A percentile compares a stretch with the other conserved stretches of the same genome.
Conservation (phyloP, 1,140 invertebrate genomes). For the Pararge aegeria region DNA sequence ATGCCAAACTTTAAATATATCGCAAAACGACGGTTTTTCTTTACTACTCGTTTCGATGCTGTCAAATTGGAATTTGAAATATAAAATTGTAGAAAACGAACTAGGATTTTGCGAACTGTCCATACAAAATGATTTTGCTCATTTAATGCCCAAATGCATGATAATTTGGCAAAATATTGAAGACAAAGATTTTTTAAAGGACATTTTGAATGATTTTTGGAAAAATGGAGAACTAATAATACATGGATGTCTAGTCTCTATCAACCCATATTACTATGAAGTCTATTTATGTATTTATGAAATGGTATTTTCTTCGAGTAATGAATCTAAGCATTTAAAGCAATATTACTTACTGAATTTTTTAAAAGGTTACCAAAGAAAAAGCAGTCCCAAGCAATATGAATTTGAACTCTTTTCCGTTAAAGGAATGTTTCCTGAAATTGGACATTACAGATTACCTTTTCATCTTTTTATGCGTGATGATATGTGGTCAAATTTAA, state of each 20-base stretch:
- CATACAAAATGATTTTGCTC: slow-evolving; percentile 48
- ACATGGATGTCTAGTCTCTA: slow-evolving; percentile 63
- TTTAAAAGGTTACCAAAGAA: slow-evolving; percentile 70
- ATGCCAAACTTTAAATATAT: slow-evolving; percentile 63
- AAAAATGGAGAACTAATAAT: slow-evolving; percentile 75
- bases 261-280: slow-evolving; percentile 78
- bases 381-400: slow-evolving; percentile 68
- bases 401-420: slow-evolving; percentile 76
- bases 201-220: slow-evolving; percentile 71
- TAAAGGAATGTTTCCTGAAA: slow-evolving; percentile 76
- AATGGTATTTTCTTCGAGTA: slow-evolving; percentile 48
- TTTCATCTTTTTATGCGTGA: slow-evolving; percentile 74
- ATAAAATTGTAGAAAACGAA: slow-evolving; percentile 56
- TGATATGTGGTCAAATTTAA: slow-evolving; percentile 76
- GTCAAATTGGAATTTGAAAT: slow-evolving; percentile 68
- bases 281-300: slow-evolving; percentile 70
- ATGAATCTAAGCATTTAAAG: slow-evolving; percentile 52
- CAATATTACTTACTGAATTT: slow-evolving; percentile 72
- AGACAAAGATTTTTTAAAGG: slow-evolving; percentile 60
- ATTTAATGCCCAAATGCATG: slow-evolving; percentile 54
- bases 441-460: slow-evolving; percentile 71
- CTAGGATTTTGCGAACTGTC: slow-evolving; percentile 50
- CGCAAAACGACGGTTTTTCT: slow-evolving; percentile 66
- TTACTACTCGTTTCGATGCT: slow-evolving; percentile 70
- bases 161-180: slow-evolving; percentile 67